phyloP scores from a whole-genome alignment of 1,140 invertebrate genomes.

The Drosophila arizonae region DNA sequence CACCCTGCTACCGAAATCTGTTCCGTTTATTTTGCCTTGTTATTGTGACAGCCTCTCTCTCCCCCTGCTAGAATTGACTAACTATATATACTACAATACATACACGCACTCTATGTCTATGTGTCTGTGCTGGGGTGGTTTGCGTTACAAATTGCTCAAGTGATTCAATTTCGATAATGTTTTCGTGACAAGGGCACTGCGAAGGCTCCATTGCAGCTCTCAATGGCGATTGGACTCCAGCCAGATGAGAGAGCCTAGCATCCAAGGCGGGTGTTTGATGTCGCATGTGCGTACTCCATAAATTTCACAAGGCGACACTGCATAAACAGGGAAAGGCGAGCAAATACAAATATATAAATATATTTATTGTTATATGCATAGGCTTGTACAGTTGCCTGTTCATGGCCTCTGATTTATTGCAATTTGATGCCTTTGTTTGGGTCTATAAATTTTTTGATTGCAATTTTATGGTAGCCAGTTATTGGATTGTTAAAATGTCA shows the following conservation, averaged over 20 bases:
- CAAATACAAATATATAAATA: conserved; percentile 6
- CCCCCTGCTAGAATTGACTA: conserved; percentile 15
- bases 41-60: conserved; percentile 34
- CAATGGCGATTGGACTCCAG: background rate
- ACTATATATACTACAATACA: too few relatives aligned
- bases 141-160: conserved; percentile 67
- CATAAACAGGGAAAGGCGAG: conserved; percentile 63
- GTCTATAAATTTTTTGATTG: conserved; percentile 23
- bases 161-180: conserved; percentile 74
- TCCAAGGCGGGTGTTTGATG: background rate
- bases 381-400: background rate
- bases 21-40: conserved; percentile 8
- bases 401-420: background rate
- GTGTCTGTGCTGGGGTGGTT: conserved; percentile 16
- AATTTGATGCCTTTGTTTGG: conserved; percentile 19
- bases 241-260: background rate
- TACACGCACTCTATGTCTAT: background rate
- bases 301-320: conserved; percentile 54
- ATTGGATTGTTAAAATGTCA: conserved; percentile 1
- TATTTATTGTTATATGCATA: background rate
- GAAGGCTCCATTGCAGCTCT: conserved; percentile 16
- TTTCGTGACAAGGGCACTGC: background rate
- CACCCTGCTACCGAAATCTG: conserved; percentile 1
- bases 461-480: conserved; percentile 8
- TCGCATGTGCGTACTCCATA: conserved; percentile 42